Evolutionary conservation across 2,888 invertebrate genomes (phyloP).

Genomic region (Orthonychiurus folsomi): DNA sequence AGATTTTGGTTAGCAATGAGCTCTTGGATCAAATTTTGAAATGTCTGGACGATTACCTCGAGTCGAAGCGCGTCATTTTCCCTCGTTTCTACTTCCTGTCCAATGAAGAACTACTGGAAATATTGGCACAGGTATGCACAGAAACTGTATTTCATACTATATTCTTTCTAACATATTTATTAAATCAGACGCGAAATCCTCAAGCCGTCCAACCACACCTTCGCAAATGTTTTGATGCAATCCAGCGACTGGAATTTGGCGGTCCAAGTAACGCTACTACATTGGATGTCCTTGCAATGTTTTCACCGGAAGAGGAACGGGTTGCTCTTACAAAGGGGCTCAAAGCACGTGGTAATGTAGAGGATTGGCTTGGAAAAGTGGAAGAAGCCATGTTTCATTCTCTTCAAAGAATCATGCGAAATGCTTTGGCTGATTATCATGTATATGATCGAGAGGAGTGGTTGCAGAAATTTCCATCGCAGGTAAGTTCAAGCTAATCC

Average conservation of each 20-base stretch:
- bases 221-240: conserved; percentile 80
- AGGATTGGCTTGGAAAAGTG: conserved; percentile 84
- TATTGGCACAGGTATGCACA: conserved; percentile 64
- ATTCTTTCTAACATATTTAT: background rate
- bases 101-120: conserved; percentile 80
- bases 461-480: conserved; percentile 64
- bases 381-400: conserved; percentile 81
- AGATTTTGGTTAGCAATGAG: conserved; percentile 61
- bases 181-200: conserved; percentile 66
- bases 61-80: conserved; percentile 77
- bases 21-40: conserved; percentile 80
- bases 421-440: conserved; percentile 60
- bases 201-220: conserved; percentile 83
- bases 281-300: conserved; percentile 71
- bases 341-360: conserved; percentile 81
- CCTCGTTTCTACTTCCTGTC: conserved; percentile 83
- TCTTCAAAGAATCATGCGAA: conserved; percentile 65
- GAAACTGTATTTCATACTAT: conserved; percentile 1
- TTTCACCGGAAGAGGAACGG: conserved; percentile 80
- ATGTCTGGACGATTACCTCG: conserved; percentile 78
- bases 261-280: conserved; percentile 39
- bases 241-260: conserved; percentile 67
- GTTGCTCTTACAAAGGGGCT: conserved; percentile 69
- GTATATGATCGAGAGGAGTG: conserved; percentile 59
- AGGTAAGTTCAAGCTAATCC: conserved; percentile 47